phyloP scores from a whole-genome alignment of 2,888 invertebrate genomes.

The Morinoia aosen region DNA sequence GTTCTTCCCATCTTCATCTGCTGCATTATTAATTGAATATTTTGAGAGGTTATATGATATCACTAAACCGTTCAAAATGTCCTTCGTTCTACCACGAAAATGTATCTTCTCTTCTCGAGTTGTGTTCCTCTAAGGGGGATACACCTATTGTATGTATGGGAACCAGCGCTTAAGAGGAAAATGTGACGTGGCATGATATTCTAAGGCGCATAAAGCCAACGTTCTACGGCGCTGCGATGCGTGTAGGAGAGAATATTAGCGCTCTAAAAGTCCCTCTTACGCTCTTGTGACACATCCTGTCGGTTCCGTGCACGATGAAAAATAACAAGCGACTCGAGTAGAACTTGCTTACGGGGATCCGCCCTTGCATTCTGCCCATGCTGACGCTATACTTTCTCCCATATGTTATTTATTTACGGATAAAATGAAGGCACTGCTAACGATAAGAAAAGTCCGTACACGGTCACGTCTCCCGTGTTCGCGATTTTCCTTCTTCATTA shows the following conservation, averaged over 20 bases:
- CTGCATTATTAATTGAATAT: background rate
- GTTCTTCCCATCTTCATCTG: background rate
- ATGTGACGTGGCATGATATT: background rate
- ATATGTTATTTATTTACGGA: background rate
- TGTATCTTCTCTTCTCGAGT: too few relatives aligned
- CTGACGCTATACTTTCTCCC: background rate
- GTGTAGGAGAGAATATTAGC: conserved; percentile 2
- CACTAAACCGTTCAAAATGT: too few relatives aligned
- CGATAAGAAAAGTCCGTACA: background rate
- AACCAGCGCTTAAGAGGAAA: too few relatives aligned
- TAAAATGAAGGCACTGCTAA: background rate
- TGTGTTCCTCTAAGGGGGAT: too few relatives aligned
- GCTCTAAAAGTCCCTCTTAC: background rate
- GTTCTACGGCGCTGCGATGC: background rate
- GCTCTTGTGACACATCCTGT: background rate
- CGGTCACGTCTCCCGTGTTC: background rate
- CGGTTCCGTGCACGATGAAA: background rate
- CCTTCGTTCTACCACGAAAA: too few relatives aligned
- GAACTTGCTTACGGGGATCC: background rate
- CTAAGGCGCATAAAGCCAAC: background rate
- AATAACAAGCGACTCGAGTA: background rate
- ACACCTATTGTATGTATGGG: too few relatives aligned
- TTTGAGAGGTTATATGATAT: background rate
- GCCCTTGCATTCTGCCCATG: background rate
- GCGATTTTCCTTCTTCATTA: background rate